Conservation (phyloP, 2,888 invertebrate species). For the Spatulosminthurus flaviceps region DNA sequence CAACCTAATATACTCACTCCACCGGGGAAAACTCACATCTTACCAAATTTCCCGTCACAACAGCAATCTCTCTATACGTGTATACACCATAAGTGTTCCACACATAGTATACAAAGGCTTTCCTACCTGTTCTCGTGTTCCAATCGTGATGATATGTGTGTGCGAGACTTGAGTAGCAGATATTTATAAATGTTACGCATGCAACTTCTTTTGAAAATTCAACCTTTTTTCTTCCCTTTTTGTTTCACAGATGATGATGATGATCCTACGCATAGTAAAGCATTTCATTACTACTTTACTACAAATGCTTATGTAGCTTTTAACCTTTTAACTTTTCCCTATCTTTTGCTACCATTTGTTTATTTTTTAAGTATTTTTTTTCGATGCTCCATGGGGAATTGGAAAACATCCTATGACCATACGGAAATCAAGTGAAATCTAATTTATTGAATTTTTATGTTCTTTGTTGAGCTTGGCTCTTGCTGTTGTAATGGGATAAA, state of each 20-base stretch:
- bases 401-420: too few relatives aligned
- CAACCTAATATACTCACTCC: too few relatives aligned
- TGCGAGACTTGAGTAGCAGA: background rate
- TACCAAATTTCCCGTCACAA: too few relatives aligned
- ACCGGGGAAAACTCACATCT: too few relatives aligned
- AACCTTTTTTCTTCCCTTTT: background rate
- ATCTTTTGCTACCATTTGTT: slow-evolving; percentile 13
- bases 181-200: slow-evolving; percentile 25
- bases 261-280: too few relatives aligned
- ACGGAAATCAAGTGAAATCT: too few relatives aligned
- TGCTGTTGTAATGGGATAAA: too few relatives aligned
- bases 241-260: background rate
- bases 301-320: background rate
- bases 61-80: too few relatives aligned
- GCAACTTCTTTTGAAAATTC: slow-evolving; percentile 6
- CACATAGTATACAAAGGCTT: background rate
- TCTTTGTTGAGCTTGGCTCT: too few relatives aligned
- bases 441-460: too few relatives aligned
- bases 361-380: background rate
- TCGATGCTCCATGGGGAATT: background rate
- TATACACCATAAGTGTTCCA: background rate
- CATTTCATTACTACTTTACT: slow-evolving; percentile 12
- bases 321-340: background rate
- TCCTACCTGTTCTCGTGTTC: background rate
- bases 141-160: slow-evolving; percentile 19